phyloP scores from a whole-genome alignment of 2,113 vertebrate genomes.

The Scalopus aquaticus region DNA sequence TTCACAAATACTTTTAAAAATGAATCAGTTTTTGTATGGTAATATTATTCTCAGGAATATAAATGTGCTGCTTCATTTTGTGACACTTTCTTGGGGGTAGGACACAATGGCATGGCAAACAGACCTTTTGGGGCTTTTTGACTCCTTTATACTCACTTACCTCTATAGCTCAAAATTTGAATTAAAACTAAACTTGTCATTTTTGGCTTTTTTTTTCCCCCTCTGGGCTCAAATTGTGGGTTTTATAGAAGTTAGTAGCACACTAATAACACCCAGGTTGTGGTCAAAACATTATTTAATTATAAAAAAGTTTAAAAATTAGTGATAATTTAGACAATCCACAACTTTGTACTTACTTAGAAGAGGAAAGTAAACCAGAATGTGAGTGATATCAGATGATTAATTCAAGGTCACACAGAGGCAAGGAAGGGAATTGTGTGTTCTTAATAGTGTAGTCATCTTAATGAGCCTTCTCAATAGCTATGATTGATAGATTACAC shows the following conservation, averaged over 20 bases:
- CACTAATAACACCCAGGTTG: background rate
- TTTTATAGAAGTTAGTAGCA: background rate
- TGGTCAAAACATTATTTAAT: background rate
- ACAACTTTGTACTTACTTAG: background rate
- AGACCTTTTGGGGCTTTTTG: slow-evolving; percentile 43
- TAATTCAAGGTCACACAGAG: slow-evolving; percentile 23
- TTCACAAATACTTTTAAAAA: slow-evolving; percentile 67
- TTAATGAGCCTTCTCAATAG: slow-evolving; percentile 34
- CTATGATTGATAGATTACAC: slow-evolving; percentile 27
- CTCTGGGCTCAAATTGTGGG: background rate
- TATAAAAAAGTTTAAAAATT: background rate
- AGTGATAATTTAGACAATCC: slow-evolving; percentile 18
- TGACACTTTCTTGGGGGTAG: slow-evolving; percentile 58
- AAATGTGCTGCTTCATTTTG: slow-evolving; percentile 61
- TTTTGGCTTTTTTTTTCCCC: background rate
- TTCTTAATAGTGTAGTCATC: slow-evolving; percentile 23
- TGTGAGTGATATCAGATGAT: background rate
- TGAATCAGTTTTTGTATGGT: slow-evolving; percentile 60
- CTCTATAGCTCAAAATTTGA: slow-evolving; percentile 46
- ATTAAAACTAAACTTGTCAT: background rate
- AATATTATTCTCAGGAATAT: slow-evolving; percentile 69
- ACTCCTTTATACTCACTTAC: slow-evolving; percentile 36
- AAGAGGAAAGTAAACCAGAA: background rate
- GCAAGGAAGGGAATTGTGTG: background rate
- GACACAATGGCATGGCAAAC: background rate